Base-by-base conservation (phyloP, 2,797 vertebrate genomes). In the Cynopterus sphinx region DNA sequence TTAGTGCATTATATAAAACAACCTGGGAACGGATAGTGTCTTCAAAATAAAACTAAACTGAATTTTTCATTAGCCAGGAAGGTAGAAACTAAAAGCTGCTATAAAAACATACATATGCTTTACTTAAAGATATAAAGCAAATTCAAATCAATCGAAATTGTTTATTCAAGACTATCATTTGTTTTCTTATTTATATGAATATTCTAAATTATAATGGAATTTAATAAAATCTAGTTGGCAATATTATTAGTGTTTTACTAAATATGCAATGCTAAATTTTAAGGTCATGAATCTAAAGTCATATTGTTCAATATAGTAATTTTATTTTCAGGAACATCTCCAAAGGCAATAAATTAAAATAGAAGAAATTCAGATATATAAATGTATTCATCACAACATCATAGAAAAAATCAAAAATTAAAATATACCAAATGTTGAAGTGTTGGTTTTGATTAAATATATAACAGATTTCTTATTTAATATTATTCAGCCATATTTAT, bases 241-340 rank as follows among this genome's bases (percentile, higher is more conserved):
- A 43, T 73, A 65, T 55, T 78, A 81, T 77, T 36, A 67, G 6
- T 70, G 74, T 51, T 65, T 55, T 91, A 7, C n/a, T 94, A 73
- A 53, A 24, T 55, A 71, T 55, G 8, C 9, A 39, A 41, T 28
- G 2, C 13, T 84, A 65, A 67, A 71, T 79, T 90, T 91, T 19
- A 83, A 79, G 51, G 36, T 19, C 8, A 77, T 61, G 41, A 6
- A n/a, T 59, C 2, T 90, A 43, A 89, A 86, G 28, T 28, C 5
- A 65, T 79, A 71, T 21, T 57, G 39, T 92, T 79, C 12, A 74
- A 19, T 19, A 65, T 0, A 71, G 4, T 67, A 85, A 87, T 84
- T 95, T 95, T 57, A 90, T 74, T 83, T 81, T 93, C 13, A 93
- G 17, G 12, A 81, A 16, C 84, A 33, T 43, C 36, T 95, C 46